phyloP scores from a whole-genome alignment of 2,113 vertebrate species.

The Xiphophorus hellerii region DNA sequence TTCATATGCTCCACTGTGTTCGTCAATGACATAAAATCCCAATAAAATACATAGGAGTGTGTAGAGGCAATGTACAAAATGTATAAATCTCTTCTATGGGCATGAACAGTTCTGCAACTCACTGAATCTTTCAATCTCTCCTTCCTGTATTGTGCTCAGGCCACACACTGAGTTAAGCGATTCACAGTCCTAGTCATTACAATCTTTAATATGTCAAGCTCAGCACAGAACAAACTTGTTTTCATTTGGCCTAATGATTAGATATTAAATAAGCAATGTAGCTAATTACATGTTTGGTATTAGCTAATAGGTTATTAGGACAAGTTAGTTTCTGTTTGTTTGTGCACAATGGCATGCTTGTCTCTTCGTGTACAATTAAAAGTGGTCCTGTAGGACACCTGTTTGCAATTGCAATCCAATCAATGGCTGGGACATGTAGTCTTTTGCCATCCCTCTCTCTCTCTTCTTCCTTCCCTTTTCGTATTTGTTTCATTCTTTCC shows the following conservation, averaged over 20 bases:
- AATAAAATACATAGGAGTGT: too few species aligned
- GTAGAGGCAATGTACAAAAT: too few species aligned
- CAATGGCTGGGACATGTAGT: constrained; percentile 59
- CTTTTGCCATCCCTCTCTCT: constrained; percentile 35
- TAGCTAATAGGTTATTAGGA: constrained; percentile 66
- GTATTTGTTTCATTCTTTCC: constrained; percentile 50
- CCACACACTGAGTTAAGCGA: constrained; percentile 59
- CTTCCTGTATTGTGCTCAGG: constrained; percentile 22
- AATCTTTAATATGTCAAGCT: constrained; percentile 59
- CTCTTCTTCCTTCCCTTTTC: constrained; percentile 21
- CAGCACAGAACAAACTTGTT: constrained; percentile 60
- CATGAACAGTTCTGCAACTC: neutral
- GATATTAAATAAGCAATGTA: constrained; percentile 71
- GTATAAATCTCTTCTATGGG: neutral
- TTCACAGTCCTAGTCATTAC: constrained; percentile 50
- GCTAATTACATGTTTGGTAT: constrained; percentile 71
- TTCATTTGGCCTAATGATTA: constrained; percentile 76
- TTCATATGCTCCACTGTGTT: too few species aligned
- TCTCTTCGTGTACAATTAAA: constrained; percentile 60
- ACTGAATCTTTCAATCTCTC: constrained; percentile 30
- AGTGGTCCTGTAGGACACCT: constrained; percentile 58
- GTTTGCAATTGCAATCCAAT: constrained; percentile 72
- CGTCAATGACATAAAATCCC: too few species aligned
- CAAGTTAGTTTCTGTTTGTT: constrained; percentile 43
- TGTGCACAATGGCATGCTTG: constrained; percentile 36